These are phyloP conservation scores for Pantherophis guttatus DNA, from an alignment of 2,113 vertebrate genomes.

Conservation along the genomic window DNA sequence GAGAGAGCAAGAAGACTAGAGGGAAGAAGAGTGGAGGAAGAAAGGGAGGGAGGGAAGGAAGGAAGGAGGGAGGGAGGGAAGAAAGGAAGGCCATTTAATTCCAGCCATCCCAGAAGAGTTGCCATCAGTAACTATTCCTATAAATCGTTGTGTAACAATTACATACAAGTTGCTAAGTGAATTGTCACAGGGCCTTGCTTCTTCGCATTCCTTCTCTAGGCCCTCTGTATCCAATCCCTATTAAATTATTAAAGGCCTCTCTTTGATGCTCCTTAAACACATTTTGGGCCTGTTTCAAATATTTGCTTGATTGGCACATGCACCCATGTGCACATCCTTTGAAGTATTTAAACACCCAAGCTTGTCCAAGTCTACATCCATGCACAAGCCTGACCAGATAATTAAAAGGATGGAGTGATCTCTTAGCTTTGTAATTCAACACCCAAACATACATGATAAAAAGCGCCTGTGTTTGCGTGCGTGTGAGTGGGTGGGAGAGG, in stretches of 20 bases:
- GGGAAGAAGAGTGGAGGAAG: no score
- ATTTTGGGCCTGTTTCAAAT: no score
- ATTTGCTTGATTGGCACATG: neutral
- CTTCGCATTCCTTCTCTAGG: neutral
- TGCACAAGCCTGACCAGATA: neutral
- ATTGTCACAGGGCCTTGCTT: neutral
- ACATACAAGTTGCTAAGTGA: neutral
- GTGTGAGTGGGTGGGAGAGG: fast-evolving
- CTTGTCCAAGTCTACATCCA: neutral
- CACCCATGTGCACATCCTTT: no score
- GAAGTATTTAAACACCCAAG: no score
- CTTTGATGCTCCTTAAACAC: neutral
- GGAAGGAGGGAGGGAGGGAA: no score
- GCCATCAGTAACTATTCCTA: neutral
- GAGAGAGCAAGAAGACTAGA: no score
- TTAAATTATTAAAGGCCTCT: neutral
- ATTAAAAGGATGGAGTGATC: neutral
- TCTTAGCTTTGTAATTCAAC: neutral
- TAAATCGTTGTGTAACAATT: neutral
- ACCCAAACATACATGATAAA: neutral
- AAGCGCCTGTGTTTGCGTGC: neutral
- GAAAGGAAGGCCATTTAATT: neutral
- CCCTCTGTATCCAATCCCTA: neutral
- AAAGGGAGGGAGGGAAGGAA: no score
- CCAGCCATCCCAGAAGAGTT: neutral